Percentiles rank a stretch among this genome's conserved stretches.
Conservation (phyloP, 2,797 vertebrate genomes). For the Cygnus olor region DNA sequence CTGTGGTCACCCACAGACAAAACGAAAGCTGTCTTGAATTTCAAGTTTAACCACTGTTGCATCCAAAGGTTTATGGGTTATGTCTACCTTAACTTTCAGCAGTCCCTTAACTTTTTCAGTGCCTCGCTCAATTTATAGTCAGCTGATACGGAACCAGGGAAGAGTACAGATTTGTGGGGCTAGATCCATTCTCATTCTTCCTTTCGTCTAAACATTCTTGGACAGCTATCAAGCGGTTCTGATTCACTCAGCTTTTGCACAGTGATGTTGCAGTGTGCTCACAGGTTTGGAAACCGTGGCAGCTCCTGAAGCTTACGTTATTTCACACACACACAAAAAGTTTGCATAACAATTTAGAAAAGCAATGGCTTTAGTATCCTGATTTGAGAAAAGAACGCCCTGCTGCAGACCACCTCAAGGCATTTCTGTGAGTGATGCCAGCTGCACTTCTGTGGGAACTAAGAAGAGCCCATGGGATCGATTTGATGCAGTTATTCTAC, state of each 20-base stretch:
- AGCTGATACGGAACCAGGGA: not conserved
- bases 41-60: not conserved
- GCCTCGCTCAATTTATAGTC: not conserved
- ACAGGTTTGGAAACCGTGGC: rapidly evolving
- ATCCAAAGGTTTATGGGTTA: not conserved
- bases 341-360: not conserved
- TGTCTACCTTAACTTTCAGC: not conserved
- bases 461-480: too few species aligned
- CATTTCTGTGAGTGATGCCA: not conserved
- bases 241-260: too few species aligned
- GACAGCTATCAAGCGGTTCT: not conserved
- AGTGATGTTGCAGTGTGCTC: too few species aligned
- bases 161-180: not conserved
- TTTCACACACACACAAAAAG: not conserved
- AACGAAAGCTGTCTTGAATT: not conserved
- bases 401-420: not conserved
- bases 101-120: not conserved
- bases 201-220: not conserved
- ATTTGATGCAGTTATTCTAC: not conserved
- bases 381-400: not conserved
- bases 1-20: not conserved
- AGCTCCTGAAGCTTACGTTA: not conserved
- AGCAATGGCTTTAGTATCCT: not conserved
- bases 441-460: rapidly evolving
- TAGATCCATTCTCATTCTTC: not conserved